Percentiles rank a stretch among this genome's conserved stretches.
Evolutionary conservation across 2,797 vertebrate species (phyloP).

Genomic region (Schizopygopsis malacanthus): DNA sequence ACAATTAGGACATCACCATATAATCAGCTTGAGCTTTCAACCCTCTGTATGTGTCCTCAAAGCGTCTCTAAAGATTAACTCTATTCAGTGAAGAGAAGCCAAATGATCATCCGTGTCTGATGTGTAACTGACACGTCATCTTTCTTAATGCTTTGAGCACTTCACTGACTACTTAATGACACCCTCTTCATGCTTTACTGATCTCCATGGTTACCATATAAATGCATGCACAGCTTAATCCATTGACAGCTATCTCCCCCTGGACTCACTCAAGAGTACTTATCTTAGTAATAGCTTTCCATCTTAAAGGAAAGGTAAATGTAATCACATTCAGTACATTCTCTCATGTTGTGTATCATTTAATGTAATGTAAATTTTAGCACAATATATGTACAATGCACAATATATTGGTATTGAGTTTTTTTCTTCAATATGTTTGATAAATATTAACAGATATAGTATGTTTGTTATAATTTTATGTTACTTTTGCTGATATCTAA

Average conservation of each 20-base stretch:
- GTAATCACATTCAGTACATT: background rate
- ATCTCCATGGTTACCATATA: conserved; percentile 7
- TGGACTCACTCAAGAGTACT: background rate
- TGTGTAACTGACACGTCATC: background rate
- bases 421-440: background rate
- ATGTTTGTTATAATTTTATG: background rate
- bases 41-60: background rate
- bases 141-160: conserved; percentile 12
- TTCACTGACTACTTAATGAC: conserved; percentile 2
- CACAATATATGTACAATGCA: background rate
- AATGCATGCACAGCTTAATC: conserved; percentile 10
- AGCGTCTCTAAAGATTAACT: background rate
- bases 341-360: background rate
- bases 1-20: background rate
- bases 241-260: background rate
- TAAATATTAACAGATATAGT: background rate
- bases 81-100: background rate
- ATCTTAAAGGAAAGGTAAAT: background rate
- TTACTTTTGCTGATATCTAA: background rate
- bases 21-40: conserved; percentile 1
- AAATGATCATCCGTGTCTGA: background rate
- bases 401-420: background rate
- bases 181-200: background rate
- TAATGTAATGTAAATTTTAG: background rate
- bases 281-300: background rate